Conservation (phyloP, 2,888 invertebrate species). For the Ichneumoninae sp. region DNA sequence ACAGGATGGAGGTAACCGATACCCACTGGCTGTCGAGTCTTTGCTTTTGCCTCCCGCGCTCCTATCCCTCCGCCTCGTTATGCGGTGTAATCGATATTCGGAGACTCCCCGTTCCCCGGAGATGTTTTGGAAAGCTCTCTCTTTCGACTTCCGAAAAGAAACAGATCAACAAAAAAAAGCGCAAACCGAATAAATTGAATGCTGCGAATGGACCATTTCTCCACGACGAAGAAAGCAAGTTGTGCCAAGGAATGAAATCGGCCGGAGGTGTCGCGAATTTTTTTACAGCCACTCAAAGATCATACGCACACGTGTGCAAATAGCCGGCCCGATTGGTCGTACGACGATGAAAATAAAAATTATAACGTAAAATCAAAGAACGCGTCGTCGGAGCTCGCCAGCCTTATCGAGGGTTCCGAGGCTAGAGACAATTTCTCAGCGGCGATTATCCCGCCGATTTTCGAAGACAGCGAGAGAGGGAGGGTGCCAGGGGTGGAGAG, state of each 20-base stretch:
- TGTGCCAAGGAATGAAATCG: neutral
- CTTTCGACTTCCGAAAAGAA: slow-evolving; percentile 1
- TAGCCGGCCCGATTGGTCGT: neutral
- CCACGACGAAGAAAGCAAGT: neutral
- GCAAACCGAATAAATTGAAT: neutral
- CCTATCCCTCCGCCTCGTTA: slow-evolving; percentile 29
- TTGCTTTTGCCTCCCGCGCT: slow-evolving; percentile 30
- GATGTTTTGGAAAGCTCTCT: slow-evolving; percentile 47
- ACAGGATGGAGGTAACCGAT: slow-evolving; percentile 49
- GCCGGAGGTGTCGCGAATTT: neutral
- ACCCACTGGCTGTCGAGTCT: slow-evolving; percentile 27
- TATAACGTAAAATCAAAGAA: neutral
- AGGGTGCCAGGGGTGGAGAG: slow-evolving; percentile 9
- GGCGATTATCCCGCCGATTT: slow-evolving; percentile 16
- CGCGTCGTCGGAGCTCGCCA: neutral
- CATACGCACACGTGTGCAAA: neutral
- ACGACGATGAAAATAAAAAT: neutral
- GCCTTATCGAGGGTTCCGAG: neutral
- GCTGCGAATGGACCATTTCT: neutral
- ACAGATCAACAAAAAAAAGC: neutral
- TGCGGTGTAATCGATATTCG: slow-evolving; percentile 57
- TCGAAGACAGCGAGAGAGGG: neutral
- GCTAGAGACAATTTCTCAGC: neutral
- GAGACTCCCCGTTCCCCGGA: slow-evolving; percentile 30
- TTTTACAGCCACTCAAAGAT: neutral